Evolutionary conservation across 1,140 invertebrate species (phyloP).

Genomic region (Drosophila willistoni): DNA sequence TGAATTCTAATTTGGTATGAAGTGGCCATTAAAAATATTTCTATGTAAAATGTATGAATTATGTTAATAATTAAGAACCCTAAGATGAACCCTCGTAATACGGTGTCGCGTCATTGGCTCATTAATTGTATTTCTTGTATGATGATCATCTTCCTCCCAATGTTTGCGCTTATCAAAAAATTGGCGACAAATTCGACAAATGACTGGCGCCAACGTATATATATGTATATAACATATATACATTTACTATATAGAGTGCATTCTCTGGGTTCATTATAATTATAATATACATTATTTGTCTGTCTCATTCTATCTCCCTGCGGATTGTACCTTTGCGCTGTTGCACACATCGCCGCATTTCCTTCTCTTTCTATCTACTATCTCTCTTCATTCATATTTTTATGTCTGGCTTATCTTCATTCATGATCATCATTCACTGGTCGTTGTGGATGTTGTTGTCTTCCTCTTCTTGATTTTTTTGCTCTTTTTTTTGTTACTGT

Average conservation of each 20-base stretch:
- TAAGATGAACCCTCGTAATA: neutral
- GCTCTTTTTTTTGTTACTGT: constrained; percentile 31
- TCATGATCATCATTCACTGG: constrained; percentile 36
- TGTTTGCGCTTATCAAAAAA: constrained; percentile 46
- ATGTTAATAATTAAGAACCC: no score
- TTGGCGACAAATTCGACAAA: constrained; percentile 63
- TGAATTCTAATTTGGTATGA: neutral
- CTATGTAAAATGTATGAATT: no score
- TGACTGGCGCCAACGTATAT: constrained; percentile 42
- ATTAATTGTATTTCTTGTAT: constrained; percentile 36
- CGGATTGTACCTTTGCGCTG: constrained; percentile 3
- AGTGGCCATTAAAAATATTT: no score
- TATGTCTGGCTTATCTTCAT: constrained; percentile 22
- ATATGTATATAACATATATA: constrained; percentile 5
- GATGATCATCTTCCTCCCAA: constrained; percentile 12
- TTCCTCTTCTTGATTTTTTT: constrained; percentile 17
- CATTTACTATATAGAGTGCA: constrained; percentile 23
- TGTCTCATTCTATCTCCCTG: neutral
- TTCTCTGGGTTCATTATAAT: constrained; percentile 16
- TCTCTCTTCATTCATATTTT: constrained; percentile 38
- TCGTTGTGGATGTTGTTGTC: constrained; percentile 36
- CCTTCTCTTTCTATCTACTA: constrained; percentile 13
- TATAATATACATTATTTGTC: constrained; percentile 6
- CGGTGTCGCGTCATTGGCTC: constrained; percentile 12
- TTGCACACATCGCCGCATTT: constrained; percentile 21